These are phyloP conservation scores for Ibidorhyncha struthersii DNA, from an alignment of 2,113 vertebrate species.

Conservation along the genomic window DNA sequence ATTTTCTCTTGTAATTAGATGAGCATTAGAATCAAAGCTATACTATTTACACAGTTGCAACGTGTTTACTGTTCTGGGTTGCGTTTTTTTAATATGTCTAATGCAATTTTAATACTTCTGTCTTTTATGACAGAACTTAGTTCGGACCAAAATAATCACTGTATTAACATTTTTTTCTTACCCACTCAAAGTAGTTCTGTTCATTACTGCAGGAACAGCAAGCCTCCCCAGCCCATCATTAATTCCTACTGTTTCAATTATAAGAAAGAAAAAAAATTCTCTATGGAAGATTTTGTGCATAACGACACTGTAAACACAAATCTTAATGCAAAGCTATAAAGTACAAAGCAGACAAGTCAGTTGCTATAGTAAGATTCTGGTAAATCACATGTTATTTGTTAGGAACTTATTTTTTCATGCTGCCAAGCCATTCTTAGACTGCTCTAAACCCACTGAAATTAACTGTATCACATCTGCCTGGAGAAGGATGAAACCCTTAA, in stretches of 20 bases:
- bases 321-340: conserved; percentile 29
- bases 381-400: neutral
- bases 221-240: conserved; percentile 56
- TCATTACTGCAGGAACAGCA: conserved; percentile 68
- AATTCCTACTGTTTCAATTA: conserved; percentile 75
- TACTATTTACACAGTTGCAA: neutral
- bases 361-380: conserved; percentile 6
- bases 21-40: conserved; percentile 30
- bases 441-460: neutral
- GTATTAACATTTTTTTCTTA: conserved; percentile 65
- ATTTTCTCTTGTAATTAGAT: conserved; percentile 31
- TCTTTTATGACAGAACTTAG: conserved; percentile 56
- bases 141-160: conserved; percentile 68
- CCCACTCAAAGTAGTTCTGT: conserved; percentile 55
- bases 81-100: neutral
- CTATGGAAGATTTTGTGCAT: conserved; percentile 54
- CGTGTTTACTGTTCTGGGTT: neutral
- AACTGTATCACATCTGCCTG: neutral
- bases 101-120: conserved; percentile 60
- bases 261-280: conserved; percentile 10
- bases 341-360: conserved; percentile 9
- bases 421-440: neutral
- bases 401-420: neutral
- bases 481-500: neutral
- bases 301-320: conserved; percentile 66